Evolutionary conservation across 1,140 invertebrate genomes (phyloP).

Genomic region (Xylocopa sonorina): DNA sequence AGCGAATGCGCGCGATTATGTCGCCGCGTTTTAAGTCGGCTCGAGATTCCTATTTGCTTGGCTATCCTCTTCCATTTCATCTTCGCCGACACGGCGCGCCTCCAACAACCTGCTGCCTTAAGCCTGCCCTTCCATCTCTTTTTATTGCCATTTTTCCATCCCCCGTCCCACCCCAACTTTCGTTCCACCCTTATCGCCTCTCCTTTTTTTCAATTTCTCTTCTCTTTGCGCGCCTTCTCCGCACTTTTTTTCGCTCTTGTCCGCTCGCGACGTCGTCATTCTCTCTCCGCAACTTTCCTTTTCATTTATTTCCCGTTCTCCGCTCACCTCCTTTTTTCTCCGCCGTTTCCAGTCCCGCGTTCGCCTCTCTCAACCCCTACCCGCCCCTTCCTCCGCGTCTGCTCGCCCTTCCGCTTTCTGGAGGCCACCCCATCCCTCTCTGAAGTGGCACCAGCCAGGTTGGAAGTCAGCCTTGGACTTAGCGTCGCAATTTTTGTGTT

Average conservation of each 20-base stretch:
- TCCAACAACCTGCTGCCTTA: neutral
- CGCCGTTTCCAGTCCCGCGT: neutral
- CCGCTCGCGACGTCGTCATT: neutral
- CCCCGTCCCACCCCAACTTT: neutral
- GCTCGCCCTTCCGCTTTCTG: too few species aligned
- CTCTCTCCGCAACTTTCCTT: neutral
- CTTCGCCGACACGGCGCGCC: neutral
- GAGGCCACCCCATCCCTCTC: neutral
- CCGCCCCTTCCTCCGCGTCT: neutral
- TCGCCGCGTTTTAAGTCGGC: constrained; percentile 43
- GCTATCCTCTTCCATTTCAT: constrained; percentile 43
- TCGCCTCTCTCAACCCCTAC: neutral
- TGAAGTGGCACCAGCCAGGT: neutral
- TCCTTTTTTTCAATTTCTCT: neutral
- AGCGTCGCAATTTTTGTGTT: constrained; percentile 33
- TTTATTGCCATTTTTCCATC: neutral
- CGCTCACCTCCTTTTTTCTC: neutral
- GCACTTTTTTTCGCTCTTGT: neutral
- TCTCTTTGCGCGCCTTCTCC: neutral
- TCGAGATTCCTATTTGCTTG: constrained; percentile 40
- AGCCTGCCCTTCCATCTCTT: neutral
- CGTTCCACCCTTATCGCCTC: neutral
- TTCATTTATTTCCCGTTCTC: neutral
- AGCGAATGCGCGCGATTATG: constrained; percentile 57
- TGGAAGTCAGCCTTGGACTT: neutral